These are phyloP conservation scores for Apistogramma diplotaenia DNA, from an alignment of 2,113 vertebrate species.

Conservation along the genomic window DNA sequence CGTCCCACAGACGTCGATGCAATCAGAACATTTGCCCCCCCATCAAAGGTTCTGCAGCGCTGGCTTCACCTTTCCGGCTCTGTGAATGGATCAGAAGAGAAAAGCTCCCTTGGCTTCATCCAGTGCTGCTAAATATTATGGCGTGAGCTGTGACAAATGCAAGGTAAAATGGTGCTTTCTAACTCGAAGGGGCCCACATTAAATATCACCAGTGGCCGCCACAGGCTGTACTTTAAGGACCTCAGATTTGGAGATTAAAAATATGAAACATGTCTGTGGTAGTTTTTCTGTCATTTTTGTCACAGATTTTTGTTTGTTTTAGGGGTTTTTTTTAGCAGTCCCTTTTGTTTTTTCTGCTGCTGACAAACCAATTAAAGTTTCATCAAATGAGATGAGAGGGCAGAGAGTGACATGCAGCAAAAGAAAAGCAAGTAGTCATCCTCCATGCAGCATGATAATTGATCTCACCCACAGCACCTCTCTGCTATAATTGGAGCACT, in stretches of 20 bases:
- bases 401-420: not conserved
- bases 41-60: rapidly evolving
- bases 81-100: not conserved
- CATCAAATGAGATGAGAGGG: not conserved
- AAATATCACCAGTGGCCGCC: too few species aligned
- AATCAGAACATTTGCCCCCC: not conserved
- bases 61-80: not conserved
- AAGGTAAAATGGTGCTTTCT: not conserved
- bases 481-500: slow-evolving; percentile 46
- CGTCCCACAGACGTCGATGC: too few species aligned
- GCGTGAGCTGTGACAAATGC: not conserved
- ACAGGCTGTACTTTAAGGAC: not conserved
- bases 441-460: not conserved
- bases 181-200: not conserved
- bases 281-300: not conserved
- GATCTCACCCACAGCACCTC: slow-evolving; percentile 21
- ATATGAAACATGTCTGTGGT: not conserved
- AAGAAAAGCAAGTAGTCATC: not conserved
- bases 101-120: not conserved
- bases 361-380: not conserved
- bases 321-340: not conserved
- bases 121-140: not conserved
- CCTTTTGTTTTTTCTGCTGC: not conserved
- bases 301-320: rapidly evolving
- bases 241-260: rapidly evolving